A percentile compares a stretch with the other conserved stretches of the same genome.
These are phyloP conservation scores for Brassicogethes aeneus DNA, from an alignment of 2,888 invertebrate species.

Conservation along the genomic window DNA sequence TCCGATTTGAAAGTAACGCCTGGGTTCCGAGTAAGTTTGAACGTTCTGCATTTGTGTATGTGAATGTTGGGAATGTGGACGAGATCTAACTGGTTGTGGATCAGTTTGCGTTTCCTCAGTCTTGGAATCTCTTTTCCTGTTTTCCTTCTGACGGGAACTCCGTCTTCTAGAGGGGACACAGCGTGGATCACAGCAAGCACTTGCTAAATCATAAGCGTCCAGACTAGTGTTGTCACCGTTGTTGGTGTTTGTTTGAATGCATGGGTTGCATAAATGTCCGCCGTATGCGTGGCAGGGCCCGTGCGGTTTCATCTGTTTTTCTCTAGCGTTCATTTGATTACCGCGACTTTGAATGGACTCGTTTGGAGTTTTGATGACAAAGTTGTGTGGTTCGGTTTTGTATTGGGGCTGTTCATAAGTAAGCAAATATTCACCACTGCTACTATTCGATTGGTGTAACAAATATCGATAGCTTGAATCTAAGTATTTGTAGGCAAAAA, in stretches of 20 bases:
- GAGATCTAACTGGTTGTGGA: constrained; percentile 37
- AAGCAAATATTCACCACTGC: constrained; percentile 64
- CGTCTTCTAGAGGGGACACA: constrained; percentile 59
- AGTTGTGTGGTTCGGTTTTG: constrained; percentile 55
- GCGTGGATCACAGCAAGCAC: constrained; percentile 79
- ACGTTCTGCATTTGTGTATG: constrained; percentile 22
- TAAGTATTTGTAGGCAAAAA: constrained; percentile 49
- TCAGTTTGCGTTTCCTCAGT: constrained; percentile 41
- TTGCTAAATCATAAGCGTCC: constrained; percentile 79
- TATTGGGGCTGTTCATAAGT: constrained; percentile 60
- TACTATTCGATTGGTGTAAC: constrained; percentile 54
- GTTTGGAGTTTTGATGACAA: constrained; percentile 53
- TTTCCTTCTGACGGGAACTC: constrained; percentile 49
- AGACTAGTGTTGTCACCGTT: constrained; percentile 68
- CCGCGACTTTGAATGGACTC: constrained; percentile 35
- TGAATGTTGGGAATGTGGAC: constrained; percentile 33
- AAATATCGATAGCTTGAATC: constrained; percentile 66
- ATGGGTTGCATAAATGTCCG: constrained; percentile 62
- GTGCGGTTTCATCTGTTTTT: constrained; percentile 31
- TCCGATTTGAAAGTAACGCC: constrained; percentile 56
- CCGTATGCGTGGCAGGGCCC: constrained; percentile 29
- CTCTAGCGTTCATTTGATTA: constrained; percentile 24
- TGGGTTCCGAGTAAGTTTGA: constrained; percentile 26
- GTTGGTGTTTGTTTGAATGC: constrained; percentile 48
- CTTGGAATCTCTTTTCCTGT: constrained; percentile 42